Percentiles rank a stretch among this genome's conserved stretches.
These are phyloP conservation scores for Allygus modestus DNA, from an alignment of 2,888 invertebrate genomes.

Conservation along the genomic window DNA sequence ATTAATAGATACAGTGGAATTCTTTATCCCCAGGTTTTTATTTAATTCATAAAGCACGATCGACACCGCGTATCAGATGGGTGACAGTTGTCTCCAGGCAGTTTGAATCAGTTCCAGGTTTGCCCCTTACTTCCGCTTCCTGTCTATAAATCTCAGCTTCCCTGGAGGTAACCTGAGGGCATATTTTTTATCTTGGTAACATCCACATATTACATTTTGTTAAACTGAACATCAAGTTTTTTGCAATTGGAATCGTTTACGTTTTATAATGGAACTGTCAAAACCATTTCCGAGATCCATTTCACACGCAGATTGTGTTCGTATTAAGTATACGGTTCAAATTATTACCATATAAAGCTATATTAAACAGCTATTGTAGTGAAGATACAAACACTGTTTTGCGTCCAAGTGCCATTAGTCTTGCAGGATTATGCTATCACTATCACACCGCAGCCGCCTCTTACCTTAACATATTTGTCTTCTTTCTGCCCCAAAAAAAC, in stretches of 20 bases:
- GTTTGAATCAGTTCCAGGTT: constrained; percentile 46
- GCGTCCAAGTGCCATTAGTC: not conserved
- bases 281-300: too few species aligned
- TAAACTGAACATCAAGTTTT: too few species aligned
- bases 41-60: not conserved
- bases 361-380: too few species aligned
- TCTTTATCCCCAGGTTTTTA: not conserved
- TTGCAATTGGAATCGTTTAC: too few species aligned
- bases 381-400: not conserved
- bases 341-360: too few species aligned
- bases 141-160: constrained; percentile 19
- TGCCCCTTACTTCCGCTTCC: constrained; percentile 43
- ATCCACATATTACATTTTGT: too few species aligned
- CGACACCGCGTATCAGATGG: not conserved
- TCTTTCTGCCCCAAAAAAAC: not conserved
- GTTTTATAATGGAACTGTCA: too few species aligned
- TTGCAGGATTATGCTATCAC: not conserved
- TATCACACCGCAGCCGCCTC: not conserved
- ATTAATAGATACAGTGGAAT: too few species aligned
- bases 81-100: constrained; percentile 29
- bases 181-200: too few species aligned
- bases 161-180: not conserved
- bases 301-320: too few species aligned
- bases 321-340: too few species aligned
- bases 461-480: not conserved